Base-by-base conservation (phyloP, 2,888 invertebrate genomes). In the Aspidiotus rigidus region DNA sequence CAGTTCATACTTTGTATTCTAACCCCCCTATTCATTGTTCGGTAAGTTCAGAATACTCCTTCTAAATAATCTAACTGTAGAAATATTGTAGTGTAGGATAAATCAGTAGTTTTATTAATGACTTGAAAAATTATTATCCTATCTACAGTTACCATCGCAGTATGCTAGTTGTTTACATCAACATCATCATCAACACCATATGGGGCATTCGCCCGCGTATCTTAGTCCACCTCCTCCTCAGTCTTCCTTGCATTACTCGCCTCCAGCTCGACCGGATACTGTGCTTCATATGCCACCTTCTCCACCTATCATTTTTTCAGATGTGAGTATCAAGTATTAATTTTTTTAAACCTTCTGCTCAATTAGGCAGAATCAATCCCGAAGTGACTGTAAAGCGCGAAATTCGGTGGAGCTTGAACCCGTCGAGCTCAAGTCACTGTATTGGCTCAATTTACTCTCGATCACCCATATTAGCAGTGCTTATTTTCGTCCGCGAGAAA, bases 1-100 rank as follows among this genome's bases (percentile, higher is more conserved):
- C 72, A 71, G 75, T 80, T 73, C 79, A 79, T 73, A 78, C 77
- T 72, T 75, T 79, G 71, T 79, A 79, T 72, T 76, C 78, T 17
- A 71, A 67, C 69, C 71, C 72, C 67, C 75, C 77, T 57, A 62
- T 62, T 49, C 69, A 69, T 57, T 69, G 56, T 69, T 67, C 67
- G 67, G 67, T 67, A 28, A n/a, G 67, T 59, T n/a, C 9, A 28
- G 7, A 59, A 16, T 17, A 17, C 28, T 59, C 1, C n/a, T n/a
- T n/a, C n/a, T 49, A n/a, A 49, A 13, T 49, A 2, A n/a, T 13
- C 6, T 2, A 13, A 6, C 49, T 13, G 49, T n/a, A 49, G 6
- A n/a, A 11, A 49, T 13, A 49, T 49, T 11, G 49, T 13, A 49
- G 49, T 28, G 49, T 3, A 49, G 49, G 49, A 49, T 49, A n/a